Evolutionary conservation across 2,113 vertebrate species (phyloP), one percentile per base, ranked within the genome.

Genomic region (rat (Rattus norvegicus)): DNA sequence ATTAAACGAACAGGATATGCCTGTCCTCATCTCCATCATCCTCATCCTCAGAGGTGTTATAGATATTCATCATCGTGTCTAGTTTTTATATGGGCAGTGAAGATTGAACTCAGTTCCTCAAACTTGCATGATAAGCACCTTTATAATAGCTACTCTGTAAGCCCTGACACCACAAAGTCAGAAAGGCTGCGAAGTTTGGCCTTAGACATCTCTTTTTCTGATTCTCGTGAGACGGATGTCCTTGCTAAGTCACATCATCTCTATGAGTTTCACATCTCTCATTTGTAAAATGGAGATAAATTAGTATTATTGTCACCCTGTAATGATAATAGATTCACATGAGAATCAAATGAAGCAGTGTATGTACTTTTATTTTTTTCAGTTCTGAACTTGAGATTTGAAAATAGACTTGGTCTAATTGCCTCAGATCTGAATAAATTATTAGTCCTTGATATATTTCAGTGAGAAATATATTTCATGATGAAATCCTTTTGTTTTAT

Each of bases 261-360:
- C 33, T 65, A 14, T 33, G 36, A 81, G 13, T 67, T 88, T 85
- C 75, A 89, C 65, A 88, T 72, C 24, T 16, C 54, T 92, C 87
- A 17, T 75, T 92, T 79, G 36, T 26, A 67, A 91, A 92, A 88
- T 84, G 54, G 63, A 94, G 90, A 95, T 65, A 63, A 92, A 80
- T 43, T 3, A 33, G 92, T 56, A 90, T 56, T 52, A 49, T 19
- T 17, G 11, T 49, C 28, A 83, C 49, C 49, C 39, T 43, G 7
- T 85, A 93, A 94, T 87, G 39, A 90, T 70, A 85, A 95, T 33
- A 26, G 16, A 92, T 85, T 92, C 70, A n/a, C 5, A 85, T 14
- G 49, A 85, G 80, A 95, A 91, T 76, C 67, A 72, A 84, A 87
- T 73, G 81, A 69, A 90, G 69, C 13, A 28, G 54, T 26, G 61